Evolutionary conservation across 2,113 vertebrate species (phyloP), one percentile per base, ranked within the genome.

Genomic region (Podiceps cristatus): DNA sequence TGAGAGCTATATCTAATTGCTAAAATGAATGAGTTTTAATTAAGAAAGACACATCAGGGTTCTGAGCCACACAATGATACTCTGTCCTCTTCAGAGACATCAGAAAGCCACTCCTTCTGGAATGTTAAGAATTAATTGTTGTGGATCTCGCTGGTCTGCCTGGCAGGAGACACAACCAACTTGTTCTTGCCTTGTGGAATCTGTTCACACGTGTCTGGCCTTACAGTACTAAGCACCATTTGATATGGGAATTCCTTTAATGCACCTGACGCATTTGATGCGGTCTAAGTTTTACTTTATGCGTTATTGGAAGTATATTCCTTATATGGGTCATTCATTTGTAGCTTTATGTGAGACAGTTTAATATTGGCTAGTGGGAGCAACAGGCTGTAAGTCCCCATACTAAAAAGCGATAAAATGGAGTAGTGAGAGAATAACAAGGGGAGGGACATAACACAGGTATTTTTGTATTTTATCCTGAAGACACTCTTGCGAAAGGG

Each of bases 91-190:
- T 47, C 45, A 93, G 87, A 62, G 49, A 68, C 75, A 82, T 82
- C 74, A 90, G 71, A 95, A 97, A 93, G 44, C 19, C 23, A 68
- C 56, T 85, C 52, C 24, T 87, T 59, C 52, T 47, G 74, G 81
- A 92, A 94, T 85, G 78, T 93, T 82, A 95, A 88, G 69, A 90
- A 95, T 64, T 35, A 93, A 75, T 67, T 95, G 42, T 74, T 94
- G 73, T 72, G 62, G 52, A 85, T 63, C 35, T 88, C 58, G 40
- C 52, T 82, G 66, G 44, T 56, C 53, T 90, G 85, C 19, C 40
- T 56, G 37, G 60, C 40, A 88, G 66, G 19, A 74, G 31, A 63
- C 13, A 75, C n/a, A 74, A 67, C 9, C 23, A 53, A 29, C n/a
- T 71, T 55, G 12, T 28, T 85, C 52, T 67, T 85, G 56, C 40